Conservation (phyloP, 2,888 invertebrate genomes). For the Clostera curtula region DNA sequence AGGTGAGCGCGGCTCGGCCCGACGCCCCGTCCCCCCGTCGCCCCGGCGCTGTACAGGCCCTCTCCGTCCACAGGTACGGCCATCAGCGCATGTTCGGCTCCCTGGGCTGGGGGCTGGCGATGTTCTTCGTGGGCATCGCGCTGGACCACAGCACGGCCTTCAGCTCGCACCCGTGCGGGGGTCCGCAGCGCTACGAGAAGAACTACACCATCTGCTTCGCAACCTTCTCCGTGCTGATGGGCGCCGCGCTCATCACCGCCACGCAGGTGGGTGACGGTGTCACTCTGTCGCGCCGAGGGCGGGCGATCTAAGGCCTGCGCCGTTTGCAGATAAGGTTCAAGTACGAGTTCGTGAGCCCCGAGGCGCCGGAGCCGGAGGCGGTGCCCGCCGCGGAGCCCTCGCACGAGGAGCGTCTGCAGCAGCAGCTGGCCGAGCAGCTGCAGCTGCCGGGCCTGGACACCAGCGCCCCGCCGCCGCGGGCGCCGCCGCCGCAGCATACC, state of each 20-base stretch:
- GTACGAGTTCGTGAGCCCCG: constrained; percentile 67
- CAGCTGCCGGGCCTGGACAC: constrained; percentile 86
- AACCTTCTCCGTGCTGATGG: constrained; percentile 97
- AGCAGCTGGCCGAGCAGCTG: constrained; percentile 87
- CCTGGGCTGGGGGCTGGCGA: constrained; percentile 97
- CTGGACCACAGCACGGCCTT: constrained; percentile 98
- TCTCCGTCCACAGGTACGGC: constrained; percentile 82
- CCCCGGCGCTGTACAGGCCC: not conserved
- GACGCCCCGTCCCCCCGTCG: not conserved
- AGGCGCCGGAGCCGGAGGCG: constrained; percentile 79
- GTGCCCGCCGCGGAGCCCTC: constrained; percentile 75
- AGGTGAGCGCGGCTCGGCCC: constrained; percentile 44
- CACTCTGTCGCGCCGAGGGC: too few relatives aligned
- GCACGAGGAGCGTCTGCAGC: constrained; percentile 86
- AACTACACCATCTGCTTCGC: constrained; percentile 99
- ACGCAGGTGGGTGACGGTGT: too few relatives aligned
- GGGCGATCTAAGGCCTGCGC: too few relatives aligned
- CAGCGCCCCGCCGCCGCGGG: constrained; percentile 61
- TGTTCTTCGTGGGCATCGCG: constrained; percentile 98
- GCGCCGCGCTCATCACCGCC: constrained; percentile 93
- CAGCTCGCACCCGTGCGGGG: constrained; percentile 92
- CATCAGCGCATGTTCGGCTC: constrained; percentile 99
- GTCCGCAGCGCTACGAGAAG: constrained; percentile 91
- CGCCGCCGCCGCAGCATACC: constrained; percentile 37
- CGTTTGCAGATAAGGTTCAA: constrained; percentile 78